phyloP scores from a whole-genome alignment of 2,797 vertebrate species.

The Philypnodon macrostomus region DNA sequence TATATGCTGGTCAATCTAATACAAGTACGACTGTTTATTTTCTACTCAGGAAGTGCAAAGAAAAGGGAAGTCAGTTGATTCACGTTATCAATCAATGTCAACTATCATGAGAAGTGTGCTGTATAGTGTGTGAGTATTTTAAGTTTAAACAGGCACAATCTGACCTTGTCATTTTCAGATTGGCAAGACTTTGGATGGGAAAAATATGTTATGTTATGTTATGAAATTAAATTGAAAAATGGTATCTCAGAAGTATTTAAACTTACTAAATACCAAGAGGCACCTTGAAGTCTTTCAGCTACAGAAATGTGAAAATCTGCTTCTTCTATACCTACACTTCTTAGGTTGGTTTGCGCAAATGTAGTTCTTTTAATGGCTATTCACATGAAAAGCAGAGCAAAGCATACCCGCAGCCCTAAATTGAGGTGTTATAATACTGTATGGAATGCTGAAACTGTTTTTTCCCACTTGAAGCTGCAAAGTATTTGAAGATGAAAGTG shows the following conservation, averaged over 20 bases:
- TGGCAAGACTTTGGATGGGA: too few relatives aligned
- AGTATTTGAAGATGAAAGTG: constrained; percentile 27
- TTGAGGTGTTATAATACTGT: not conserved
- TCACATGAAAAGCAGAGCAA: not conserved
- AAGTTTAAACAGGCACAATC: not conserved
- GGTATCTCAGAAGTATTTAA: not conserved
- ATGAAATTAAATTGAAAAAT: too few relatives aligned
- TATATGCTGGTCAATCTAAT: not conserved
- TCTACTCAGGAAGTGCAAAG: constrained; percentile 19
- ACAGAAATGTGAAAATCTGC: not conserved
- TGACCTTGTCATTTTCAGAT: not conserved
- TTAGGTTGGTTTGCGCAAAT: not conserved
- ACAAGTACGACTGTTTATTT: constrained; percentile 4
- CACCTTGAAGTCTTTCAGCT: not conserved
- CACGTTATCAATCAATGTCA: constrained; percentile 32
- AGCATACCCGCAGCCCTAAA: not conserved
- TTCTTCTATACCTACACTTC: not conserved
- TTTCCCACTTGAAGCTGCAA: constrained; percentile 2
- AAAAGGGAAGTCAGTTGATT: constrained; percentile 31
- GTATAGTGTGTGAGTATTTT: not conserved
- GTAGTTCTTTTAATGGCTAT: not conserved
- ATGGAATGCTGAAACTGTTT: not conserved
- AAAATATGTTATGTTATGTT: too few relatives aligned
- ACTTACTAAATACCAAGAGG: not conserved
- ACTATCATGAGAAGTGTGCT: constrained; percentile 5